Percentiles rank a stretch among this genome's conserved stretches.
phyloP scores from a whole-genome alignment of 2,888 invertebrate species.

The Cosmorhoe ocellata region DNA sequence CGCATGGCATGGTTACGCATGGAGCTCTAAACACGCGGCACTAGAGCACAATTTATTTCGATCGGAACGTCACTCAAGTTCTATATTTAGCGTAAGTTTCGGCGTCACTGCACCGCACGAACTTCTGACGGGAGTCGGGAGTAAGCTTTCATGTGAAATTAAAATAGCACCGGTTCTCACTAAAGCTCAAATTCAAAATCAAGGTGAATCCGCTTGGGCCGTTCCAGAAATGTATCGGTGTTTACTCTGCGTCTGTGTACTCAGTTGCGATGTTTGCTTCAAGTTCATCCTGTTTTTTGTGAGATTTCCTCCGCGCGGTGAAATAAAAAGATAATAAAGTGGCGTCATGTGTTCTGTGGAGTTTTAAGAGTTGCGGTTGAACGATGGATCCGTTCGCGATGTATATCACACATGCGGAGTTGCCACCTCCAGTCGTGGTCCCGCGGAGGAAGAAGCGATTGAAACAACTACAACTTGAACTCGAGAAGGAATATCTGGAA shows the following conservation, averaged over 20 bases:
- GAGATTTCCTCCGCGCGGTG: slow-evolving; percentile 39
- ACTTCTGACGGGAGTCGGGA: slow-evolving; percentile 63
- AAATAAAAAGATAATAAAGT: slow-evolving; percentile 51
- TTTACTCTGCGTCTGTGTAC: slow-evolving; percentile 57
- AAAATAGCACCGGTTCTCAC: slow-evolving; percentile 74
- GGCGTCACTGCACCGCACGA: slow-evolving; percentile 65
- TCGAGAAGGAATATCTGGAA: slow-evolving; percentile 55
- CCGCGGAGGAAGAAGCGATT: slow-evolving; percentile 74
- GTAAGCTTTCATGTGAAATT: slow-evolving; percentile 69
- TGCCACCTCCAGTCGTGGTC: slow-evolving; percentile 69
- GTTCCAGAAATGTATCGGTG: slow-evolving; percentile 70
- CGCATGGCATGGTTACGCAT: slow-evolving; percentile 66
- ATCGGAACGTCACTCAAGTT: slow-evolving; percentile 33
- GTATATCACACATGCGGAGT: slow-evolving; percentile 70
- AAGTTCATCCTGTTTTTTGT: slow-evolving; percentile 56
- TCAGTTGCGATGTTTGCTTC: slow-evolving; percentile 54
- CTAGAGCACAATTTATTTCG: slow-evolving; percentile 38
- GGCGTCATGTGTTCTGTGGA: slow-evolving; percentile 40
- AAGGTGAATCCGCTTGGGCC: slow-evolving; percentile 76
- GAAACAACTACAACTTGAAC: slow-evolving; percentile 67
- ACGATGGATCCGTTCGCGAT: slow-evolving; percentile 73
- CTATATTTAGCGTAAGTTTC: slow-evolving; percentile 60
- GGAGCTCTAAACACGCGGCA: slow-evolving; percentile 49
- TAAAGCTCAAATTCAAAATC: slow-evolving; percentile 78
- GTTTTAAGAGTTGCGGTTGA: slow-evolving; percentile 32